Conservation (phyloP, 2,797 vertebrate genomes). For the Enteromius viviparus region DNA sequence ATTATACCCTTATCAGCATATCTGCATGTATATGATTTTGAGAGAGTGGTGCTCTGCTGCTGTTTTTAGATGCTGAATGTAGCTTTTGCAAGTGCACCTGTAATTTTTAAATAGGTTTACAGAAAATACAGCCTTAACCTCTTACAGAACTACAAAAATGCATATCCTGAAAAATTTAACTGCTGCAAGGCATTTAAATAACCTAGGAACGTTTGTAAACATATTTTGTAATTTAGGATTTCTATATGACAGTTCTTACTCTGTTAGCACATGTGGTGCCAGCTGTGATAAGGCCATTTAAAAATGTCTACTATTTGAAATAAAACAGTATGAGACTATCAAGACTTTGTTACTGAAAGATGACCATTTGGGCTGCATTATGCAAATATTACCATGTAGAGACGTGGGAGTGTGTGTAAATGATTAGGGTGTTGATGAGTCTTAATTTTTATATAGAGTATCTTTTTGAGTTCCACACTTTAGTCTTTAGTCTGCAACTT, state of each 20-base stretch:
- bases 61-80: conserved; percentile 13
- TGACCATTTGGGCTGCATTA: too few species aligned
- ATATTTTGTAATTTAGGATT: background rate
- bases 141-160: background rate
- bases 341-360: background rate
- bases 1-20: background rate
- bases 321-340: background rate
- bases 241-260: background rate
- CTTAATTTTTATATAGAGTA: too few species aligned
- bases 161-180: background rate
- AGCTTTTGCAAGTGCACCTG: conserved; percentile 32
- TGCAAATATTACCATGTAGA: too few species aligned
- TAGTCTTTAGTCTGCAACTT: too few species aligned
- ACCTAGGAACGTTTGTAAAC: background rate
- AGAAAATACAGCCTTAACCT: background rate
- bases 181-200: background rate
- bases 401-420: too few species aligned
- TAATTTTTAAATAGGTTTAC: background rate
- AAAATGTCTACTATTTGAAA: background rate
- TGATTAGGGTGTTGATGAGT: too few species aligned
- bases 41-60: background rate
- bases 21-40: background rate
- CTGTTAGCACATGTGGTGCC: background rate
- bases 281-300: background rate
- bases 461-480: too few species aligned